These are phyloP conservation scores for Drosophila greeni DNA, from an alignment of 2,888 invertebrate genomes.

Conservation along the genomic window DNA sequence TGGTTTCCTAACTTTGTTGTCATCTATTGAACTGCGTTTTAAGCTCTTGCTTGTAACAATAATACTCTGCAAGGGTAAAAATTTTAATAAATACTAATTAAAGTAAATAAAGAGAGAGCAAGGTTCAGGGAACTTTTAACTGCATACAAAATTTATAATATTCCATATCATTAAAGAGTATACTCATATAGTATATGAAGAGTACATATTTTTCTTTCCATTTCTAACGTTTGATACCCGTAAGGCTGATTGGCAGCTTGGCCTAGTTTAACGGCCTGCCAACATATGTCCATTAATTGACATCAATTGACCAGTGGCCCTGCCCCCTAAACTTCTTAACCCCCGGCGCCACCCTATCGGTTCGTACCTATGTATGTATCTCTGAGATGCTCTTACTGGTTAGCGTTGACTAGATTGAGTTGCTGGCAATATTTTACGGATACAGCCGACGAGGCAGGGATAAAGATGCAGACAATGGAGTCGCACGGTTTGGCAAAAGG, in stretches of 20 bases:
- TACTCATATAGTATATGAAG: too few relatives aligned
- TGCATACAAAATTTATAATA: too few relatives aligned
- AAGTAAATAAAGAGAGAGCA: too few relatives aligned
- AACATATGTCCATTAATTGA: slow-evolving; percentile 31
- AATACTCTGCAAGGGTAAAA: neutral
- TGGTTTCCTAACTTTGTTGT: too few relatives aligned
- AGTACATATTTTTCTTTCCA: neutral
- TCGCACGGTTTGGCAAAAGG: neutral
- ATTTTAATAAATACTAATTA: too few relatives aligned
- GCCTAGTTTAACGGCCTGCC: slow-evolving; percentile 24
- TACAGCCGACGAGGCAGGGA: neutral
- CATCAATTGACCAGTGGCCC: slow-evolving; percentile 13
- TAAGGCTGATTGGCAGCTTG: slow-evolving; percentile 13
- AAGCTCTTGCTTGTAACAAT: too few relatives aligned
- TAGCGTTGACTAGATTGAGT: slow-evolving; percentile 19
- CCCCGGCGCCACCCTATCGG: neutral
- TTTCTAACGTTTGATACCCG: neutral
- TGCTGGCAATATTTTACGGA: slow-evolving; percentile 15
- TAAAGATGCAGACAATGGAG: neutral
- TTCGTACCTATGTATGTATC: neutral
- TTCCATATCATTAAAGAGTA: too few relatives aligned
- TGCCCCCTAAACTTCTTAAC: neutral
- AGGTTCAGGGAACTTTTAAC: too few relatives aligned
- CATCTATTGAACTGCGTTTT: too few relatives aligned
- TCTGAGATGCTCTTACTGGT: slow-evolving; percentile 5